Evolutionary conservation across 2,797 vertebrate genomes (phyloP).

Genomic region (Onychomys leucogaster): DNA sequence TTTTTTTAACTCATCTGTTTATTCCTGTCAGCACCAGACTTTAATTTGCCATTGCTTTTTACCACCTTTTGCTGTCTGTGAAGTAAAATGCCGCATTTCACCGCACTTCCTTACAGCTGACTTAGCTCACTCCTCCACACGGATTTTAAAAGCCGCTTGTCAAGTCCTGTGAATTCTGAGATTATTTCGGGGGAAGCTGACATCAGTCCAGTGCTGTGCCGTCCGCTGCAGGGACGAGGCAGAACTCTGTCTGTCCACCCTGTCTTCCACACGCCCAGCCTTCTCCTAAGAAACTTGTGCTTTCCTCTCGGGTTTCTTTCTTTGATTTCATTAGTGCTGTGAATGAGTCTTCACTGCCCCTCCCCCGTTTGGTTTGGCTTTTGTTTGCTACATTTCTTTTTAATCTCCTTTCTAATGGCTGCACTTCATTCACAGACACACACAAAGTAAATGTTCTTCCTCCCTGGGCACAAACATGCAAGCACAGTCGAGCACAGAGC

Average conservation of each 20-base stretch:
- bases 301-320: constrained; percentile 15
- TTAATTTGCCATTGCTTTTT: background rate
- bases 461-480: constrained; percentile 57
- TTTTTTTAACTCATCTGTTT: background rate
- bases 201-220: background rate
- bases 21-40: background rate
- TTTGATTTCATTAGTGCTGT: background rate
- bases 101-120: background rate
- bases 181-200: background rate
- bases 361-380: constrained; percentile 29
- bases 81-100: constrained; percentile 38
- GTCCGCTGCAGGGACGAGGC: background rate
- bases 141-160: constrained; percentile 48
- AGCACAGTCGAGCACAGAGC: constrained; percentile 52
- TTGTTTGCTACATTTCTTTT: constrained; percentile 65
- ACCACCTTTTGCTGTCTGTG: constrained; percentile 30
- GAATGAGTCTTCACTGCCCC: background rate
- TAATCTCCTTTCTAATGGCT: constrained; percentile 73
- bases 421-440: constrained; percentile 75
- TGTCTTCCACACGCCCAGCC: background rate
- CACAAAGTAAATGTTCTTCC: constrained; percentile 67
- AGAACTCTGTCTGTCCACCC: background rate
- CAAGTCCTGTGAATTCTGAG: constrained; percentile 48
- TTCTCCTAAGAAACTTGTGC: background rate
- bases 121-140: constrained; percentile 40